phyloP scores from a whole-genome alignment of 2,113 vertebrate genomes.

The Alethe castanea region DNA sequence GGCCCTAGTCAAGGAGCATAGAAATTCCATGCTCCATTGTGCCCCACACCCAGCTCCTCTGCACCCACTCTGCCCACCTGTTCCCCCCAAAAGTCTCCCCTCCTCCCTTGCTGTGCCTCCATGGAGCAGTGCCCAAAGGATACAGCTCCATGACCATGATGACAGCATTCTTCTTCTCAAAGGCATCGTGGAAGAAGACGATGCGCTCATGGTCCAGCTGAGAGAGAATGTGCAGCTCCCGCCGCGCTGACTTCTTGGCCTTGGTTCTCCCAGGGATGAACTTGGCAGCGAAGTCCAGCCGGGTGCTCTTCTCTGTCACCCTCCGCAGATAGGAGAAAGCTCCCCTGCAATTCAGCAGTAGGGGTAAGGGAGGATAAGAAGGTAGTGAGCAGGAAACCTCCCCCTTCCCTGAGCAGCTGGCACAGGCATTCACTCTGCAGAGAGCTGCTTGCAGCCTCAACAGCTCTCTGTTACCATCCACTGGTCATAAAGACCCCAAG shows the following conservation, averaged over 20 bases:
- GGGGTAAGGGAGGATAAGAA: background rate
- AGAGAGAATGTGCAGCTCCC: conserved; percentile 88
- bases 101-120: accelerated
- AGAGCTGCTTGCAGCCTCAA: background rate
- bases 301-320: conserved; percentile 85
- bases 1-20: conserved; percentile 65
- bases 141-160: conserved; percentile 94
- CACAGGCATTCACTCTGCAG: background rate
- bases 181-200: conserved; percentile 92
- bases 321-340: conserved; percentile 96
- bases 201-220: conserved; percentile 88
- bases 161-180: conserved; percentile 90
- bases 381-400: background rate
- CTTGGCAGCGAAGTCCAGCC: conserved; percentile 88
- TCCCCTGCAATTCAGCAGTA: conserved; percentile 73
- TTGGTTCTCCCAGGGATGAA: conserved; percentile 92
- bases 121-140: conserved; percentile 56
- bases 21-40: background rate
- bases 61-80: accelerated
- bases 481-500: background rate
- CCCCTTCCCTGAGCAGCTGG: background rate
- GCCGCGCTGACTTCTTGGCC: conserved; percentile 81
- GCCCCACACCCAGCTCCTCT: background rate
- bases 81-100: background rate
- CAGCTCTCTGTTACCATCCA: background rate